Evolutionary conservation across 1,140 invertebrate genomes (phyloP), one percentile per base, ranked within the genome.

Genomic region (Drosophila dunni): DNA sequence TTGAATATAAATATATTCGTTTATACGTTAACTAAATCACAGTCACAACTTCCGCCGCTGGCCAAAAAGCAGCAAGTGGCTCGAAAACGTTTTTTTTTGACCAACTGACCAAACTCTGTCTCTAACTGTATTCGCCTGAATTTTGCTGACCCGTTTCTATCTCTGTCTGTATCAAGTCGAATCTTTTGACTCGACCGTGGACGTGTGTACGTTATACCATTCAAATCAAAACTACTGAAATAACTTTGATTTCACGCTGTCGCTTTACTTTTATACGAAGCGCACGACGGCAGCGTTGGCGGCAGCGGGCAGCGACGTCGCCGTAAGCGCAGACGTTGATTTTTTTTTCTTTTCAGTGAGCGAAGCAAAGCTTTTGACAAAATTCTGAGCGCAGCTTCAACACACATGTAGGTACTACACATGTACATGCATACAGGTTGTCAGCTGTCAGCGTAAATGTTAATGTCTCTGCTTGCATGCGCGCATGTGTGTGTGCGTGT

Each of bases 161-260:
- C 61, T 64, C 38, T 11, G n/a, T 58, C 42, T 33, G 46, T 72
- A 11, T 66, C 46, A 66, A 53, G 53, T 66, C 44, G 36, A n/a
- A 53, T 54, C 24, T 11, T 38, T 54, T 34, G 34, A 54, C 20
- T 60, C 24, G 63, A 62, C 51, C 85, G 72, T 67, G 46, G 66
- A 68, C 64, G 75, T 81, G 68, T 73, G 81, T 60, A 79, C 78
- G 78, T 83, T 77, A 84, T 73, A 78, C 77, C 83, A 86, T 91
- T 91, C 78, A 91, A 91, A 91, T 91, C 88, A 88, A 91, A 91
- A 91, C 89, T 80, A 91, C 89, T 80, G 89, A 89, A 91, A 91
- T 91, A 91, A 89, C 76, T 91, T 91, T 89, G 75, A 89, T 88
- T 89, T 88, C 75, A 80, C 79, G 79, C 78, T 78, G 81, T 46